phyloP scores from a whole-genome alignment of 2,797 vertebrate genomes.

The Dryobates pubescens region DNA sequence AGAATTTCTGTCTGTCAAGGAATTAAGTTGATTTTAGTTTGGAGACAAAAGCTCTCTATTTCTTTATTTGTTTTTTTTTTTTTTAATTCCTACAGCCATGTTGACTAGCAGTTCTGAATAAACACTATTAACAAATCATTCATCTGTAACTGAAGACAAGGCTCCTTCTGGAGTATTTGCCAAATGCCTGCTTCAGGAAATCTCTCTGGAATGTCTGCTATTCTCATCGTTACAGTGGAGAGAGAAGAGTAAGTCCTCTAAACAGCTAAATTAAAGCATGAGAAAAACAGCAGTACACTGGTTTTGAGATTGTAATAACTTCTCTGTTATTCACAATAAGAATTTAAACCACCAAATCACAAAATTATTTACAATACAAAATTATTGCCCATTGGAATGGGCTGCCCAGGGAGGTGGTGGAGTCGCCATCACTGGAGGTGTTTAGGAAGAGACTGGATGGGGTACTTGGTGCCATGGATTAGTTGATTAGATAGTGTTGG shows the following conservation, averaged over 20 bases:
- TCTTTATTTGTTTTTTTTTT: no score
- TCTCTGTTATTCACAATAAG: conserved; percentile 18
- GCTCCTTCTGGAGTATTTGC: conserved; percentile 57
- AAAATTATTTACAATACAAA: neutral
- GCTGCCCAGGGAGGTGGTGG: no score
- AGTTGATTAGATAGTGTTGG: no score
- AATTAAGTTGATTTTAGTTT: conserved; percentile 69
- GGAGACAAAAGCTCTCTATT: conserved; percentile 64
- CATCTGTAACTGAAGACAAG: conserved; percentile 79
- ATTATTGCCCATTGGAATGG: no score
- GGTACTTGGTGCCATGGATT: no score
- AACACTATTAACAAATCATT: conserved; percentile 85
- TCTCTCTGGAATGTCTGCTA: conserved; percentile 51
- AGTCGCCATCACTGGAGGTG: no score
- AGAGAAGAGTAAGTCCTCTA: neutral
- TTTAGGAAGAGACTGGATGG: no score
- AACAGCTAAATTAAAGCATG: conserved; percentile 22
- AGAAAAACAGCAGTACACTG: neutral
- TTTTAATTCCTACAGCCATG: conserved; percentile 60
- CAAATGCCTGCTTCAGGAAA: conserved; percentile 10
- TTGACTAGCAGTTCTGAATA: conserved; percentile 83
- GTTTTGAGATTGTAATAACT: conserved; percentile 18
- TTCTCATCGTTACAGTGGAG: conserved; percentile 45
- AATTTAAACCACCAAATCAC: neutral
- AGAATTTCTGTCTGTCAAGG: conserved; percentile 12